phyloP scores from a whole-genome alignment of 2,113 vertebrate genomes.

The Symphodus melops region DNA sequence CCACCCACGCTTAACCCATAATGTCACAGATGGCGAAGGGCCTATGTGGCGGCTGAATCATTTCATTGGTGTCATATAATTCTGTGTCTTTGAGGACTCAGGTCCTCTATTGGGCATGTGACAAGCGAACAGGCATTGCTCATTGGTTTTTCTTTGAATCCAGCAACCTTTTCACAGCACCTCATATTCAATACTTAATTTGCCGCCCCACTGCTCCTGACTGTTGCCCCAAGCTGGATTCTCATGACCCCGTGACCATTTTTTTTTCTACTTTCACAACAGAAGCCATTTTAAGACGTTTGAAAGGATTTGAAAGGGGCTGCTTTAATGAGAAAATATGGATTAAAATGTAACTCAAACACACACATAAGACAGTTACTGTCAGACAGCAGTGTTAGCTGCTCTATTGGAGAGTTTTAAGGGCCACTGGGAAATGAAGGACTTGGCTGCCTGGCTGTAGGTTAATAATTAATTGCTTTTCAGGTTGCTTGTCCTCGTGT shows the following conservation, averaged over 20 bases:
- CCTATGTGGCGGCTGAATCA: constrained; percentile 56
- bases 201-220: constrained; percentile 65
- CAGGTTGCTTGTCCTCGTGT: constrained; percentile 69
- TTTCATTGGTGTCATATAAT: constrained; percentile 60
- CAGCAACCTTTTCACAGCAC: constrained; percentile 62
- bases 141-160: constrained; percentile 47
- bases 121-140: constrained; percentile 37
- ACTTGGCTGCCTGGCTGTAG: constrained; percentile 46
- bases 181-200: constrained; percentile 79
- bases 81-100: constrained; percentile 47
- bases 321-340: constrained; percentile 19
- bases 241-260: constrained; percentile 48
- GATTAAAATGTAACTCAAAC: constrained; percentile 1
- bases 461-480: constrained; percentile 74
- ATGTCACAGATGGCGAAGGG: constrained; percentile 71
- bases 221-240: constrained; percentile 59
- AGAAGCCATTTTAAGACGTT: constrained; percentile 68
- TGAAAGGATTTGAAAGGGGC: constrained; percentile 3
- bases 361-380: constrained; percentile 2
- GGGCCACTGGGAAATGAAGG: constrained; percentile 43
- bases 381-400: constrained; percentile 52
- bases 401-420: constrained; percentile 35
- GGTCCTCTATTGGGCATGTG: constrained; percentile 31
- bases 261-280: constrained; percentile 43
- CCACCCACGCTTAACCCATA: constrained; percentile 62